Evolutionary conservation across 2,888 invertebrate species (phyloP), one percentile per base, ranked within the genome.

Genomic region (Lasioglossum malachurum): DNA sequence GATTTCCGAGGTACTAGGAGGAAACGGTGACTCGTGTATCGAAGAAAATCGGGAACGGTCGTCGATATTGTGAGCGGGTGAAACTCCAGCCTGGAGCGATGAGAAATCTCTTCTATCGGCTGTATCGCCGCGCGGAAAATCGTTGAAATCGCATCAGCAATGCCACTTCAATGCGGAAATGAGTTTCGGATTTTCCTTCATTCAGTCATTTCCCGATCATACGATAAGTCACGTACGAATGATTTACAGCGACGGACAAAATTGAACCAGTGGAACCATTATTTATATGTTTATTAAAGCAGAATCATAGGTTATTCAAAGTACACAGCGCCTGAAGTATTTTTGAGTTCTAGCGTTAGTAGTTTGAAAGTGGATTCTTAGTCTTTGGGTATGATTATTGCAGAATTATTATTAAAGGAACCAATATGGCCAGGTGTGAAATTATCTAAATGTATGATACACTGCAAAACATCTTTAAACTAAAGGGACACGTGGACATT

Each of bases 381-480:
- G 99, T 97, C 98, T 1, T 96, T 99, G 84, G 99, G 99, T n/a
- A 97, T 99, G 83, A 97, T 99, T 84, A 95, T 99, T 53, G 96
- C 98, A 0, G 99, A 99, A 95, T 95, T 98, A 7, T 96, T 97
- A 83, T 95, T 98, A 64, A 97, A 97, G 80, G 96, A 96, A 86
- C 96, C 96, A 84, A 95, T 98, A 12, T 98, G 98, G 98, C 95
- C 96, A 73, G 97, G 96, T 88, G 95, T 98, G 14, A 98, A 98
- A 94, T 96, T 98, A 41, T 97, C 97, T 0, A 97, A 97, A 74
- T 97, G 97, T 89, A 96, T 98, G 38, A 95, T 97, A n/a, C 97
- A 97, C 93, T 96, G 96, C 71, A 96, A 96, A 88, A 95, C 95
- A 44, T 96, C 96, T 79, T 96, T 97, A 44, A 41, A 44, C 3